A percentile compares a stretch with the other conserved stretches of the same genome.
phyloP scores from a whole-genome alignment of 2,797 vertebrate species.

The Chaetophractus vellerosus region DNA sequence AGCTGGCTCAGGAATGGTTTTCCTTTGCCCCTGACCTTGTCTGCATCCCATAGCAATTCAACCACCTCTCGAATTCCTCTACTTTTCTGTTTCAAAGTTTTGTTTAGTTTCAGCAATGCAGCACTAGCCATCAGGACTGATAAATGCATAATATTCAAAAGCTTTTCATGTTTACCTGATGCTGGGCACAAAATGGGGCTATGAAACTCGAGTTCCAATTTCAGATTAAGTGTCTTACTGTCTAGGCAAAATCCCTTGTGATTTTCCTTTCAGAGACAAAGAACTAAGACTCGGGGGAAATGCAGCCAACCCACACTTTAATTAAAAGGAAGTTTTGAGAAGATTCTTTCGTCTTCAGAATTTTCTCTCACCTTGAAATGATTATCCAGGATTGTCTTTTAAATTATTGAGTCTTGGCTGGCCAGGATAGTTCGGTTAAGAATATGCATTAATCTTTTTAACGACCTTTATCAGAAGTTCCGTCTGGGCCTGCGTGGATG shows the following conservation, averaged over 20 bases:
- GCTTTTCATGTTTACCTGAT: background rate
- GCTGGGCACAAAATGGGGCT: background rate
- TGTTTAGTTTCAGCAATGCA: background rate
- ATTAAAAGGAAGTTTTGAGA: constrained; percentile 88
- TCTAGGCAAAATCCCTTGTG: background rate
- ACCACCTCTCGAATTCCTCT: constrained; percentile 68
- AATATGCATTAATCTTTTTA: constrained; percentile 84
- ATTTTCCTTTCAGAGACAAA: constrained; percentile 16
- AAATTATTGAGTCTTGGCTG: constrained; percentile 80
- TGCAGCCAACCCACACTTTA: constrained; percentile 84
- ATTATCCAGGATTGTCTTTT: constrained; percentile 85
- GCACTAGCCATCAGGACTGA: background rate
- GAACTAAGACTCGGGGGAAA: constrained; percentile 74
- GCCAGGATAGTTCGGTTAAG: constrained; percentile 69
- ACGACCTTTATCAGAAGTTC: constrained; percentile 81
- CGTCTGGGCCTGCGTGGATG: constrained; percentile 68
- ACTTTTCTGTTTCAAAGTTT: background rate
- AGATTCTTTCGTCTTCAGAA: constrained; percentile 86
- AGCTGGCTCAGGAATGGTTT: constrained; percentile 79
- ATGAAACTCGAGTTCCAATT: background rate
- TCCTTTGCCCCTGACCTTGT: constrained; percentile 78
- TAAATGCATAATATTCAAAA: too few relatives aligned
- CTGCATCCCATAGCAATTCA: background rate
- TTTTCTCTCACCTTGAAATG: constrained; percentile 89
- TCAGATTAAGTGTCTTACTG: constrained; percentile 1